phyloP scores from a whole-genome alignment of 2,113 vertebrate genomes.

The chimpanzee (Pan troglodytes) region NHGRI_mPanTro3-v2.1_pri NC_072410.2:62917001-62917500 shows the following conservation, averaged over 20 bases:
- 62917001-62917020: neutral
- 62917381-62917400: neutral
- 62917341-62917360: neutral
- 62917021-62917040: neutral
- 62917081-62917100: neutral
- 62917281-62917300: neutral
- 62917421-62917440: neutral
- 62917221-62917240: neutral
- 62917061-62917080: neutral
- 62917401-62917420: neutral
- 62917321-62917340: neutral
- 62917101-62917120: neutral
- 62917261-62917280: neutral
- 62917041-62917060: neutral
- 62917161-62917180: neutral
- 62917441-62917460: neutral
- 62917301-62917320: neutral
- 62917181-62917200: neutral
- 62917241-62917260: neutral
- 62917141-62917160: neutral
- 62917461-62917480: neutral
- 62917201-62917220: neutral
- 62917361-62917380: neutral
- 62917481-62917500: too few relatives aligned
- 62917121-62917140: neutral